Base-by-base conservation (phyloP, 2,888 invertebrate genomes). In the Cordilura impudica region DNA sequence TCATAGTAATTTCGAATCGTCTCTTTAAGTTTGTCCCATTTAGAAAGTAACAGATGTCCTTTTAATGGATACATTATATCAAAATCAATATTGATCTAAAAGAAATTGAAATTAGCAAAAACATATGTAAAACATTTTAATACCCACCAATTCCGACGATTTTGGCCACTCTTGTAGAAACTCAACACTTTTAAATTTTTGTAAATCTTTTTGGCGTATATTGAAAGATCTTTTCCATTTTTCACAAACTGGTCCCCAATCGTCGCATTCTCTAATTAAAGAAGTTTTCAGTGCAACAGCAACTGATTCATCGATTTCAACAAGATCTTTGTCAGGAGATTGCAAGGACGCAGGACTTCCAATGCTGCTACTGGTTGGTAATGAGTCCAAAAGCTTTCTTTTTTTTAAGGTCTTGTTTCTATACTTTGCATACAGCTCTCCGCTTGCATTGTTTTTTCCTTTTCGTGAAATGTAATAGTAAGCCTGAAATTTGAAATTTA, bases 271-370 rank as follows among this genome's bases (percentile, higher is more conserved):
- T 49, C 63, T 63, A 2, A 21, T 16, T 45, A 45, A 39, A 7
- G 61, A 39, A 47, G 63, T 18, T 63, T 63, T 63, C 14, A 63
- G 31, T 26, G 14, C 31, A 35, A 14, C n/a, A 26, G 63, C 49
- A 49, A 63, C 31, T 47, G 49, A 63, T 45, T 67, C 67, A 45
- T 56, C 56, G 2, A 67, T 67, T 67, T 67, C 67, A 5, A 49
- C 58, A 35, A n/a, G 26, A 6, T 26, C 26, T 26, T n/a, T n/a
- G n/a, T 26, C 26, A 26, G 26, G 26, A 26, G 26, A 26, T 5
- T 26, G 26, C 26, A 26, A 26, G 6, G 26, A 26, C 26, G 6
- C 6, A 6, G 26, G 26, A 26, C 4, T 26, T 26, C 6, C 19
- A 35, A 10, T 21, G 21, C 31, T 35, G 39, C 51, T 51, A 21